These are phyloP conservation scores for Lacerta agilis DNA, from an alignment of 2,797 vertebrate species.

Conservation along the genomic window DNA sequence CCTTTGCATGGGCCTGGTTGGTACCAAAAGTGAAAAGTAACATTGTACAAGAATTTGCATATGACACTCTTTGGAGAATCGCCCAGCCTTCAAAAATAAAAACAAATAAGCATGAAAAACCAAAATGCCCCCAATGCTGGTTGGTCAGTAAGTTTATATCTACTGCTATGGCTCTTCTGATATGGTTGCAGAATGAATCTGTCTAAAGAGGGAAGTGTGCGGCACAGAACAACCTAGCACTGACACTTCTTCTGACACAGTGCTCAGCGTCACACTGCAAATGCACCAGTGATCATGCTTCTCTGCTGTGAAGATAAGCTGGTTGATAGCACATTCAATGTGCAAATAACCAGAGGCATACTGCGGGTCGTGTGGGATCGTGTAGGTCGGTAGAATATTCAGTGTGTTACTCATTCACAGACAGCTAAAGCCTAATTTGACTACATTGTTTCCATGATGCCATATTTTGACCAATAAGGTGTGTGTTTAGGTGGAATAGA, in stretches of 20 bases:
- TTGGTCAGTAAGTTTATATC: background rate
- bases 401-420: background rate
- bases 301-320: background rate
- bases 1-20: too few species aligned
- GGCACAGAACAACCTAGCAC: background rate
- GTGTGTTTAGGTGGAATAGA: background rate
- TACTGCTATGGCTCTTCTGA: background rate
- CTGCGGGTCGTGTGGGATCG: background rate
- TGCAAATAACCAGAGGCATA: background rate
- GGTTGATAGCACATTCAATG: slow-evolving; percentile 9
- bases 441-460: background rate
- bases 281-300: background rate
- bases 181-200: background rate
- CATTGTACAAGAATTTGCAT: background rate
- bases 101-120: background rate
- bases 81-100: background rate
- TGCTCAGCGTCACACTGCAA: background rate
- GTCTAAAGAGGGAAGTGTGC: background rate
- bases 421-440: background rate
- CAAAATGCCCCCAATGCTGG: background rate
- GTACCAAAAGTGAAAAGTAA: background rate
- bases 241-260: background rate
- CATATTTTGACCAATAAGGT: background rate
- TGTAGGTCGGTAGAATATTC: background rate
- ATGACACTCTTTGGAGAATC: background rate